A percentile compares a stretch with the other conserved stretches of the same genome.
Conservation (phyloP, 2,113 vertebrate genomes). For the Dipodomys ordii region DNA sequence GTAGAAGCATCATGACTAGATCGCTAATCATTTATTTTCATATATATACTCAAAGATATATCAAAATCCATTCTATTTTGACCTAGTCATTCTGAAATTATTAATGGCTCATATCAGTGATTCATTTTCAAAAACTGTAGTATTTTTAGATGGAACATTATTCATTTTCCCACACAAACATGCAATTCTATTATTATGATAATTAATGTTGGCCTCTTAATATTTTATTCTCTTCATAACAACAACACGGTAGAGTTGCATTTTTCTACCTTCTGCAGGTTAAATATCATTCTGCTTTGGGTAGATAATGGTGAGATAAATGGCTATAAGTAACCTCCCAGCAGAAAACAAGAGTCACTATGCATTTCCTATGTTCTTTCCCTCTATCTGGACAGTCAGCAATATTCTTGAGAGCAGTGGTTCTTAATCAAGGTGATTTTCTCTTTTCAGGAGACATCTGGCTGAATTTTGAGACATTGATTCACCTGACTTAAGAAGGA, state of each 20-base stretch:
- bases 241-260: neutral
- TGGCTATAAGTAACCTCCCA: neutral
- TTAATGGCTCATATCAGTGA: neutral
- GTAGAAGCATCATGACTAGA: neutral
- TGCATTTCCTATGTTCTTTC: neutral
- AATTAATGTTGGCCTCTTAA: neutral
- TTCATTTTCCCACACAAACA: neutral
- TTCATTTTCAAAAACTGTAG: neutral
- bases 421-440: neutral
- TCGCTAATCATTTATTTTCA: conserved; percentile 14
- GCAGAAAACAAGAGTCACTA: neutral
- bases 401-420: neutral
- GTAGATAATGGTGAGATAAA: neutral
- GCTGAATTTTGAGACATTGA: neutral
- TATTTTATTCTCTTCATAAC: neutral
- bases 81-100: neutral
- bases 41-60: neutral
- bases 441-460: neutral
- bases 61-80: neutral
- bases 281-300: neutral
- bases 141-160: neutral
- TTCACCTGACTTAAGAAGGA: neutral
- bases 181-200: neutral
- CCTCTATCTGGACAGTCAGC: neutral
- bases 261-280: neutral